Base-by-base conservation (phyloP, 2,113 vertebrate species). In the Sakesphorus luctuosus region DNA sequence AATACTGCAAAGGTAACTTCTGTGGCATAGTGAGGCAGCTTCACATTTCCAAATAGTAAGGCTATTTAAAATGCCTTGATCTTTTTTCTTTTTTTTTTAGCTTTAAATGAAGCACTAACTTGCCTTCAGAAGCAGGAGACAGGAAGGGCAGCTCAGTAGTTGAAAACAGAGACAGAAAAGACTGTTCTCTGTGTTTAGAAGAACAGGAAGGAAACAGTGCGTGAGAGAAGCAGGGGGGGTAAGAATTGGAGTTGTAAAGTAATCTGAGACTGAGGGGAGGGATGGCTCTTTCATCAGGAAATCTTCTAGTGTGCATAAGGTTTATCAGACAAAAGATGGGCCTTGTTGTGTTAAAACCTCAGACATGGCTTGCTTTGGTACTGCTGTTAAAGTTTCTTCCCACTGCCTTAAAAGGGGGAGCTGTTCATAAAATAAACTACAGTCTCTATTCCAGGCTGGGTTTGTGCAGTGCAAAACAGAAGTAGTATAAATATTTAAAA, bases 141-240 rank as follows among this genome's bases (percentile, higher is more conserved):
- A 73, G 91, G 66, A 94, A 95, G 47, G 62, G 61, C 86, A 80
- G 55, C 33, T 59, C 26, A 65, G 66, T 31, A 61, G 56, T 46
- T 84, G 62, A 61, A 66, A 75, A 28, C 35, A 84, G 62, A 44
- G 43, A 9, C 56, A 83, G 81, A 78, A 80, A 75, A 75, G 50
- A 5, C 56, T 74, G 25, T 29, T 50, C 8, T 46, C 13, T 92
- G 7, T 89, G 43, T 85, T 86, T 71, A 81, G 53, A 84, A 47
- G 40, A 90, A 33, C 80, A 94, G 89, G 87, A 94, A 94, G 87
- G 95, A 95, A 95, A 18, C 25, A 7, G 43, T 79, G 28, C 72
- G 15, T 43, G 65, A 75, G 80, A 77, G 47, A 73, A 46, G 18
- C 49, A 79, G 31, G 68, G 47, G 24, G 31, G 40, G 10, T 49